Percentiles rank a stretch among this genome's conserved stretches.
These are phyloP conservation scores for Thalassaphorura encarpata DNA, from an alignment of 1,140 invertebrate species.

Conservation along the genomic window DNA sequence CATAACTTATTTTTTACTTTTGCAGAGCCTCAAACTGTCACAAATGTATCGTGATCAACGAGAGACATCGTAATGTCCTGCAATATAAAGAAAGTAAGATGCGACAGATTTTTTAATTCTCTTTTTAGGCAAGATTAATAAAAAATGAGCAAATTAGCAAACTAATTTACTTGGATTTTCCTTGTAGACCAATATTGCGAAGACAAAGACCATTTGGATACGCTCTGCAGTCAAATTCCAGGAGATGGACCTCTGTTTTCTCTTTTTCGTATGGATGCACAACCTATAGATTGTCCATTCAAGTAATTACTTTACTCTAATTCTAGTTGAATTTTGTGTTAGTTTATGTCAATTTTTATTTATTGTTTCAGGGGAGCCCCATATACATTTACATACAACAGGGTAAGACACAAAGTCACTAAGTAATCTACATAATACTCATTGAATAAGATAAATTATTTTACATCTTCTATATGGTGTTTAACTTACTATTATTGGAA, in stretches of 20 bases:
- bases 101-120: not conserved
- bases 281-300: conserved; percentile 32
- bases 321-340: not conserved
- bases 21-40: conserved; percentile 28
- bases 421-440: too few relatives aligned
- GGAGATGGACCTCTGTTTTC: conserved; percentile 35
- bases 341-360: not conserved
- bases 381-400: conserved; percentile 70
- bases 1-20: too few relatives aligned
- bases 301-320: too few relatives aligned
- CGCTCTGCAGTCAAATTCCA: conserved; percentile 33
- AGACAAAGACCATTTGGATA: conserved; percentile 29
- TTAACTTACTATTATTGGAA: conserved; percentile 33
- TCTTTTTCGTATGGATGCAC: conserved; percentile 34
- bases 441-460: too few relatives aligned
- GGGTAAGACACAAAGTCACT: too few relatives aligned
- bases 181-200: conserved; percentile 20
- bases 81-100: conserved; percentile 37
- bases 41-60: conserved; percentile 34
- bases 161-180: not conserved
- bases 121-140: not conserved
- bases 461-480: too few relatives aligned
- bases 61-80: conserved; percentile 34
- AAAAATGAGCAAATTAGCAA: not conserved
- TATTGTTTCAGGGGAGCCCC: conserved; percentile 44